Percentiles rank a stretch among this genome's conserved stretches.
Evolutionary conservation across 53 echinoderm and acorn worm species (phyloP).

Genomic region (Temnopleurus reevesii): DNA sequence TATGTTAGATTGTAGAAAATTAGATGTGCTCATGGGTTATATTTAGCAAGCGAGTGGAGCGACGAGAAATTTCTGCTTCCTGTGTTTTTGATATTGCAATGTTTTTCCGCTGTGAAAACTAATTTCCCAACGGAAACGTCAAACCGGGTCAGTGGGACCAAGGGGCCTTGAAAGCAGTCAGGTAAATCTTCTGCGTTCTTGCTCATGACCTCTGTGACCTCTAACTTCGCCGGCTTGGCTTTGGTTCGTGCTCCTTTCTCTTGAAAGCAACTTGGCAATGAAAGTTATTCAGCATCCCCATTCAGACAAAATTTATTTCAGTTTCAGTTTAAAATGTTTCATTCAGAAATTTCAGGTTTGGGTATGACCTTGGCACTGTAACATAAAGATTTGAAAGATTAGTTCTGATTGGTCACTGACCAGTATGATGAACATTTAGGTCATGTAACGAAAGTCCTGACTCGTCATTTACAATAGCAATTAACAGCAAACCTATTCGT

Average conservation of each 20-base stretch:
- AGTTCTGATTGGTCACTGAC: no score
- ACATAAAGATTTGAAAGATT: no score
- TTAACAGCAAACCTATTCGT: no score
- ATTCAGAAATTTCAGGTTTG: no score
- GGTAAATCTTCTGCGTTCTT: constrained; percentile 1
- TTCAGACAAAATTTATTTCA: no score
- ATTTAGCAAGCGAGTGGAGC: not conserved
- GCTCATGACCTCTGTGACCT: not conserved
- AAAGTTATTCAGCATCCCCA: constrained; percentile 12
- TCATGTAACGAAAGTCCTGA: no score
- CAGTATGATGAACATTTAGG: no score
- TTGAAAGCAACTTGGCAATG: not conserved
- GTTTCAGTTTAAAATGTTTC: no score
- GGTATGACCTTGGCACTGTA: no score
- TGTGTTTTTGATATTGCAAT: not conserved
- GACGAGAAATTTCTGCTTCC: not conserved
- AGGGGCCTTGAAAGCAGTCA: not conserved
- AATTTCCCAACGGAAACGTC: not conserved
- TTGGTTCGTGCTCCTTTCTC: not conserved
- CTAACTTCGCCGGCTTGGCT: not conserved
- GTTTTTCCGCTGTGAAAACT: not conserved
- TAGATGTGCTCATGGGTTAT: not conserved
- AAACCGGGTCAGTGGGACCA: not conserved
- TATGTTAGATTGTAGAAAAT: not conserved
- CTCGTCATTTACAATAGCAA: no score